Base-by-base conservation (phyloP, 2,797 vertebrate genomes). In the Phoebastria nigripes region DNA sequence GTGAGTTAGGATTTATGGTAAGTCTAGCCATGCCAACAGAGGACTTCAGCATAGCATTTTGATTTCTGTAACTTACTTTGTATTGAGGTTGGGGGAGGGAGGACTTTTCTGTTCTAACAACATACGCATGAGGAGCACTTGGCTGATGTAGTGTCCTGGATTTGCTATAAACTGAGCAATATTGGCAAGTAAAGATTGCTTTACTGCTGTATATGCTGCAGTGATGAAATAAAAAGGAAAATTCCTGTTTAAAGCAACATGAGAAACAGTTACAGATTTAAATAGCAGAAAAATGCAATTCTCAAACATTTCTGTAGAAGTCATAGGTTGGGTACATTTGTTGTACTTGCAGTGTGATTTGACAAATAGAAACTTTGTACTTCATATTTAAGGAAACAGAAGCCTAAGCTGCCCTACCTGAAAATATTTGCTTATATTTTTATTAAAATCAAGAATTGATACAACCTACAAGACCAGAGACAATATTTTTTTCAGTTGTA, bases 211-310 rank as follows among this genome's bases (percentile, higher is more conserved):
- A 51, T 80, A 6, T 65, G 87, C 80, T 87, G 86, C 81, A 89
- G 84, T 33, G 61, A 61, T 62, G 82, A 91, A 93, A 91, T 80
- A 20, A 72, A 61, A 93, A 87, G 82, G 86, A 94, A 93, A 93
- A 93, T 47, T 88, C 49, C 54, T 20, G 37, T 90, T 91, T 54
- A 89, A 92, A 84, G 62, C 58, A 80, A 33, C 37, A 44, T 13
- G 82, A 67, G 67, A 89, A 84, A 6, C 31, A 55, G 35, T 79
- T 69, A 41, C 20, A 69, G 41, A 58, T 78, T 96, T 76, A 90
- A 95, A 92, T 26, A 73, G 56, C 44, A 93, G 77, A 73, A 82
- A 63, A 73, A 56, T 26, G 11, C 24, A 62, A 63, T 51, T 76
- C 76, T 86, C 29, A 35, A 76, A 69, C 26, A 8, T 33, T 67